Percentiles rank a stretch among this genome's conserved stretches.
Conservation (phyloP, 2,113 vertebrate genomes). For the Halcyon senegalensis region DNA sequence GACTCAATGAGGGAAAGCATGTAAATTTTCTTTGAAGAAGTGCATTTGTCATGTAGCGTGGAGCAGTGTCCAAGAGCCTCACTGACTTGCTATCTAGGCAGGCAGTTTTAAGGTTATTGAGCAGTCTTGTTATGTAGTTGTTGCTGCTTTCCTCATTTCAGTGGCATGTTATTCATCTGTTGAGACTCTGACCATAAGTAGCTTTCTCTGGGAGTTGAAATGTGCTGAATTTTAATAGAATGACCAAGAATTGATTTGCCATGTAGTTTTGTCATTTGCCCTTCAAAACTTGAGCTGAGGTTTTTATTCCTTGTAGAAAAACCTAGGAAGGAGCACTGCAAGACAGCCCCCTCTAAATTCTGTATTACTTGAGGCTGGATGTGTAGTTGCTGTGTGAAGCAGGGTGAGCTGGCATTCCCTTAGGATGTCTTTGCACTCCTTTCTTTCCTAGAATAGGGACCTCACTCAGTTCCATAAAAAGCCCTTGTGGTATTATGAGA, state of each 20-base stretch:
- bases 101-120: not conserved
- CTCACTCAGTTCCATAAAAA: not conserved
- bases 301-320: not conserved
- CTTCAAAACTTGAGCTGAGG: not conserved
- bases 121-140: not conserved
- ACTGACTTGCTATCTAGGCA: not conserved
- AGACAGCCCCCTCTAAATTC: not conserved
- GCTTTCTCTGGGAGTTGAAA: not conserved
- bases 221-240: not conserved
- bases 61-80: not conserved
- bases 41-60: not conserved
- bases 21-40: not conserved
- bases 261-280: not conserved
- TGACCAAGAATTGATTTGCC: not conserved
- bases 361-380: not conserved
- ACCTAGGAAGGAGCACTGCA: not conserved
- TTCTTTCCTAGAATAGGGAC: not conserved
- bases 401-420: not conserved
- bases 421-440: not conserved
- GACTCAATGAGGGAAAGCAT: not conserved
- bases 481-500: not conserved
- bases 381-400: not conserved
- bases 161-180: not conserved
- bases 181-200: not conserved
- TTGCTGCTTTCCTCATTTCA: not conserved